Base-by-base conservation (phyloP, 2,888 invertebrate species). In the Cheilosia scutellata region DNA sequence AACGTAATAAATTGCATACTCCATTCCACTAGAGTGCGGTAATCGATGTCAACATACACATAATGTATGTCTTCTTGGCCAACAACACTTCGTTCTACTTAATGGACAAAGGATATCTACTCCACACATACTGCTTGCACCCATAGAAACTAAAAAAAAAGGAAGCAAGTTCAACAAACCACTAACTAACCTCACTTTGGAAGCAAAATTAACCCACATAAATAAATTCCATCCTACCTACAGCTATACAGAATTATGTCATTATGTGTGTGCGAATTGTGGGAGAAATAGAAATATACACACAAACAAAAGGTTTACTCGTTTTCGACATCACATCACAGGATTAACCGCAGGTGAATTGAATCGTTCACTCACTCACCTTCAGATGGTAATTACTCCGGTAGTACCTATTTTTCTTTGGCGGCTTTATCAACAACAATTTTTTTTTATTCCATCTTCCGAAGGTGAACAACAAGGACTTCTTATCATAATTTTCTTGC, bases 201-300 rank as follows among this genome's bases (percentile, higher is more conserved):
- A 65, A 75, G 55, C 65, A 29, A 47, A 75, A 65, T 75, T 65
- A 65, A 75, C 75, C 75, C 65, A 55, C 65, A 47, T 49, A 55
- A 33, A 75, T 75, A 65, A 75, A 75, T 65, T 75, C 75, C 37
- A 74, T 74, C 31, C 44, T 47, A 74, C 55, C 33, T 55, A 55
- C 47, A 58, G 16, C 20, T 20, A 20, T 20, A 20, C 20, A 20
- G 20, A 0, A 20, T 20, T 6, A 16, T 20, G 47, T 47, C n/a
- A 7, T 58, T n/a, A 2, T 31, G 27, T 51, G 20, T 74, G 16
- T 37, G 13, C 4, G 29, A 29, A 20, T 33, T 57, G 33, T 29
- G 16, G 51, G 5, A 7, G n/a, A 27, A 65, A 20, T 33, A n/a
- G 33, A 2, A 27, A 4, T 27, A 16, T 4, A 16, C 16, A 44